Base-by-base conservation (phyloP, 1,140 invertebrate genomes). In the Rhopalosiphum padi region DNA sequence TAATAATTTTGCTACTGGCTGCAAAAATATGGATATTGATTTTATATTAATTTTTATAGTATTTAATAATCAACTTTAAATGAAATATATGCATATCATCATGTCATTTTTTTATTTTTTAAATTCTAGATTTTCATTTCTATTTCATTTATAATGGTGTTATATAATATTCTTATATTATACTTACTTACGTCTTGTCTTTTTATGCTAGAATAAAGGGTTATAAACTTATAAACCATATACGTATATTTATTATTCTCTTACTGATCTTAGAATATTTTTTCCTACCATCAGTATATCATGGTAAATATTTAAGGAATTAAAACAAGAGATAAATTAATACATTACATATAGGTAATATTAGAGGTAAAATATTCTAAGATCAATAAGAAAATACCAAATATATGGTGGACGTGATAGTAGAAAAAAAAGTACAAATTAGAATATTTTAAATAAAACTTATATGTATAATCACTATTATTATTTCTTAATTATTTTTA, bases 1-100 rank as follows among this genome's bases (percentile, higher is more conserved):
- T 83, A 91, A 91, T 91, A 51, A 68, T 91, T 91, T 48, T 83
- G 90, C 90, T 46, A n/a, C 68, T 48, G 90, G 90, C 43, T 53
- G 23, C 53, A 41, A 55, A 90, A 68, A 15, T 37, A 37, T 41
- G 11, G 37, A 23, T 90, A 77, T 22, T 90, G 21, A 43, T 90
- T 37, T 48, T 60, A 15, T 35, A 23, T 43, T 60, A 9, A 22
- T 83, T 37, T 37, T 83, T 41, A 22, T 7, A 41, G 41, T 86
- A 30, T 43, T 43, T 5, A 86, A 86, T 85, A 41, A 43, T 85
- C 6, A 35, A 37, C 21, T 83, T 37, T 37, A 2, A 7, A 21
- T 35, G 6, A 35, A 82, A 82, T 82, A 82, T 37, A 37, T 1
- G 37, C 37, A 37, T 37, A 37, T 37, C 1, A 82, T 82, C 21